These are phyloP conservation scores for Molanna angustata DNA, from an alignment of 2,888 invertebrate species.

Conservation along the genomic window DNA sequence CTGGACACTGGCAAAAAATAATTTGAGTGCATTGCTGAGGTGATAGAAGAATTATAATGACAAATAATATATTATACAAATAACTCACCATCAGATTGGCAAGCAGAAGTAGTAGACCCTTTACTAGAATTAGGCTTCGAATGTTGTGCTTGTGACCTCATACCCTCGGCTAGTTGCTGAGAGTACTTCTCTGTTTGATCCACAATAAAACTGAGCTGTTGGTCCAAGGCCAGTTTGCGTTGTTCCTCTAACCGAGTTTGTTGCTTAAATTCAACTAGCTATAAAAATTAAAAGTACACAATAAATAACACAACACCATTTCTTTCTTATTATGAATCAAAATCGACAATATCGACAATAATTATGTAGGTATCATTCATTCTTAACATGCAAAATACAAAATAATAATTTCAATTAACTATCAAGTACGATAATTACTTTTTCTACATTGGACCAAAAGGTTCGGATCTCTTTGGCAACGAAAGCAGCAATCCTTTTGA, in stretches of 20 bases:
- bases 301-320: background rate
- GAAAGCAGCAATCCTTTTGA: conserved; percentile 82
- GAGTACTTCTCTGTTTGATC: conserved; percentile 98
- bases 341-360: too few species aligned
- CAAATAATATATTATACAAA: too few species aligned
- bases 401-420: background rate
- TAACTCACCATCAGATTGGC: conserved; percentile 52
- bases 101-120: conserved; percentile 25
- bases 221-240: conserved; percentile 90
- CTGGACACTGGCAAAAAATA: too few species aligned
- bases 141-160: conserved; percentile 44
- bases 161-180: conserved; percentile 81
- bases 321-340: too few species aligned
- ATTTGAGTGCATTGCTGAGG: too few species aligned
- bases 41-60: too few species aligned
- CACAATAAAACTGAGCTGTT: conserved; percentile 96
- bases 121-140: conserved; percentile 27
- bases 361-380: too few species aligned
- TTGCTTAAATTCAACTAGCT: conserved; percentile 92
- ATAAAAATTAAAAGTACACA: conserved; percentile 32
- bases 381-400: background rate
- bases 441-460: conserved; percentile 97
- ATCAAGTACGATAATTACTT: conserved; percentile 51
- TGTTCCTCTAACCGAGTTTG: conserved; percentile 91
- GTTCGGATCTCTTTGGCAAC: conserved; percentile 91